Evolutionary conservation across 37 sponge, comb jelly and placozoan species (phyloP).

Genomic region (Beroe ovata): DNA sequence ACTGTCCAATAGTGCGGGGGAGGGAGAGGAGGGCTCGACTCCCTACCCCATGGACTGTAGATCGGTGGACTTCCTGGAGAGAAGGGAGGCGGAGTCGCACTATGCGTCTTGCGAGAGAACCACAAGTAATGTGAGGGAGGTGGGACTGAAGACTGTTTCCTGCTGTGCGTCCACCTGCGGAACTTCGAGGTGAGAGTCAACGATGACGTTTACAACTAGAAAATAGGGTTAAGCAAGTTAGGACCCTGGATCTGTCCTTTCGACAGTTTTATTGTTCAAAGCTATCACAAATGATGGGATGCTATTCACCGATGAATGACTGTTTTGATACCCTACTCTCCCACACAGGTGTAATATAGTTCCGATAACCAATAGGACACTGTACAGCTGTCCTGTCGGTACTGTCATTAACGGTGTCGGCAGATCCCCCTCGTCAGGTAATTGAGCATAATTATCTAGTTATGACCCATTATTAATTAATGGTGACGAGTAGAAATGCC

Average conservation of each 20-base stretch:
- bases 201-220: too few relatives aligned
- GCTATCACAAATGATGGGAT: too few relatives aligned
- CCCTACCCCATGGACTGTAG: not conserved
- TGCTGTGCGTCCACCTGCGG: not conserved
- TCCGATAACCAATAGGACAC: not conserved
- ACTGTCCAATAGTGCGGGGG: too few relatives aligned
- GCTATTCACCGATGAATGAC: too few relatives aligned
- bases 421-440: conserved; percentile 7
- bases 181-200: conserved; percentile 16
- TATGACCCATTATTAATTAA: too few relatives aligned
- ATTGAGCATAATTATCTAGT: too few relatives aligned
- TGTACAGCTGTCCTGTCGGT: conserved; percentile 38
- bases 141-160: not conserved
- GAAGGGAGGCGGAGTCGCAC: not conserved
- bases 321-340: too few relatives aligned
- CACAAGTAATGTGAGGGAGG: not conserved
- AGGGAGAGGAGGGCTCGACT: not conserved
- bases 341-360: conserved; percentile 49
- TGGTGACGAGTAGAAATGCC: too few relatives aligned
- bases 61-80: not conserved
- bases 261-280: too few relatives aligned
- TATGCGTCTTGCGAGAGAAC: conserved; percentile 20
- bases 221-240: too few relatives aligned
- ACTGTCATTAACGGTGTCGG: conserved; percentile 48
- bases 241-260: too few relatives aligned